Evolutionary conservation across 2,888 invertebrate species (phyloP).

Genomic region (Lingula anatina): DNA sequence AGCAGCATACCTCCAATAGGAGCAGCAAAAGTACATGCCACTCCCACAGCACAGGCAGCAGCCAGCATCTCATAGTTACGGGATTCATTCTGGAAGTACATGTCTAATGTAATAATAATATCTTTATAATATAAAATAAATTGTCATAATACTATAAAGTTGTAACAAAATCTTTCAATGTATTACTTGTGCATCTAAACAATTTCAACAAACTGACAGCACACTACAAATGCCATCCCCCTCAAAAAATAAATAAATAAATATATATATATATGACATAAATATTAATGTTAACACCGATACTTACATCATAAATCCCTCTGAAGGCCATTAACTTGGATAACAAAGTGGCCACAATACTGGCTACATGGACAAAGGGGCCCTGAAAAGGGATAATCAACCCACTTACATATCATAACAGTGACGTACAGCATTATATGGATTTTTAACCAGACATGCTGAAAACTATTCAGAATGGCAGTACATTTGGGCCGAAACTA

Average conservation of each 20-base stretch:
- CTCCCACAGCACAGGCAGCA: conserved; percentile 95
- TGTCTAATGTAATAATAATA: no score
- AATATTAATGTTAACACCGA: no score
- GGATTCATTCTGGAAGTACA: conserved; percentile 72
- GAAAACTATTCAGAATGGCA: not conserved
- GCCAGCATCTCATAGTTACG: conserved; percentile 96
- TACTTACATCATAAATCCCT: conserved; percentile 73
- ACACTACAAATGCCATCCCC: no score
- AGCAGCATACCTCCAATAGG: conserved; percentile 81
- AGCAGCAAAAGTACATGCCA: conserved; percentile 89
- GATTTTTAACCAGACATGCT: no score
- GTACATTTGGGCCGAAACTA: not conserved
- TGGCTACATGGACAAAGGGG: conserved; percentile 97
- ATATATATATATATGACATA: no score
- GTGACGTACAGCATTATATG: no score
- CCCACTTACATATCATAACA: not conserved
- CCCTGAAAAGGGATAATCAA: conserved; percentile 57
- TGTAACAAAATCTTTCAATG: no score
- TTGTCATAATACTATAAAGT: no score
- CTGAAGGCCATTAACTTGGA: conserved; percentile 90
- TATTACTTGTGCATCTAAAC: no score
- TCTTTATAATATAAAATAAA: no score
- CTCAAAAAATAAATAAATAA: no score
- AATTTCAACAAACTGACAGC: no score
- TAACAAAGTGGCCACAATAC: conserved; percentile 87